Evolutionary conservation across 2,797 vertebrate species (phyloP), one percentile per base, ranked within the genome.

Genomic region (Tangara arthus): DNA sequence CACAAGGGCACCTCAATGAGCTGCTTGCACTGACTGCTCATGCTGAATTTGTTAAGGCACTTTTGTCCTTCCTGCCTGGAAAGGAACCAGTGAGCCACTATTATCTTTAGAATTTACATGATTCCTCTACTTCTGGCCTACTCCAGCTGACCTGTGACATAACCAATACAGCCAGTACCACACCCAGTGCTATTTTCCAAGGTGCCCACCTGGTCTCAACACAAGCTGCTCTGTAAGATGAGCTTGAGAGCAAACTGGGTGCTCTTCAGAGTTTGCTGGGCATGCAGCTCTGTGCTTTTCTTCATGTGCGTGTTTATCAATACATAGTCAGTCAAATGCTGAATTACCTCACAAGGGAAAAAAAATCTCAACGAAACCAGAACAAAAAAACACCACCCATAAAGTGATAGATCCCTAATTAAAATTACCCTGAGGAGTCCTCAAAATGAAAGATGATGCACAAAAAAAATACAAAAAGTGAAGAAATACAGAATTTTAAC

Each of bases 1-100:
- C 0, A 0, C 53, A 56, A 49, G 37, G 10, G 37, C 7, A 60
- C 9, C 18, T 24, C 24, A 22, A 1, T 0, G 6, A 76, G 27
- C 39, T 21, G 47, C 70, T 18, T 12, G 23, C 20, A 66, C 37
- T 15, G n/a, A 32, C 64, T 52, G 28, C n/a, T 60, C 32, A 27
- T 0, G n/a, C 17, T 42, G 12, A 35, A 50, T 14, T 6, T 13
- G 15, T 68, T 17, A 13, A 6, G 13, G 21, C 47, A 34, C 14
- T 57, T 37, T 14, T 14, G 34, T 4, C 63, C 76, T 59, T 19
- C 14, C 41, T 34, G 32, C 41, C 68, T 44, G 39, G 53, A 82
- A 72, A 82, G 53, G 2, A 46, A 6, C 3, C 68, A 30, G 1
- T 22, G 34, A 76, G 3, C 44, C 5, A 35, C 19, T 21, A 24